Conservation (phyloP, 2,888 invertebrate genomes). For the Phyto melanocephala region DNA sequence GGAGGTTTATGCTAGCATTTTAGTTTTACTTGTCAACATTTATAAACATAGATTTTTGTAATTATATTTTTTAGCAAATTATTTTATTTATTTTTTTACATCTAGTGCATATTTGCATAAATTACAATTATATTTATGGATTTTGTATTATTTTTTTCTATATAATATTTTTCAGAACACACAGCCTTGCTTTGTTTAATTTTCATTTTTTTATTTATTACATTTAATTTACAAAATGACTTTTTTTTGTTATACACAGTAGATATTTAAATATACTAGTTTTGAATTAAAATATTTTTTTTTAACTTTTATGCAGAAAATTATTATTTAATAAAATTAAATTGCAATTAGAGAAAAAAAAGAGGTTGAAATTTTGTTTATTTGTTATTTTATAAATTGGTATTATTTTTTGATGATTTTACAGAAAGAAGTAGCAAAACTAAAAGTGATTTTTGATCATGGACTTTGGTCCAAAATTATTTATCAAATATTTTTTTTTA, state of each 20-base stretch:
- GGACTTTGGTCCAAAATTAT: no score
- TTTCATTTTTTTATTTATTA: slow-evolving; percentile 73
- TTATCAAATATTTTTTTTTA: no score
- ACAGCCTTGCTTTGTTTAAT: slow-evolving; percentile 77
- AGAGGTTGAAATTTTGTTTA: no score
- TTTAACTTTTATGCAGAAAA: slow-evolving; percentile 35
- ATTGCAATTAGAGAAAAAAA: no score
- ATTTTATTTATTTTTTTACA: slow-evolving; percentile 23
- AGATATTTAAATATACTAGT: no score
- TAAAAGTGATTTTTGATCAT: no score
- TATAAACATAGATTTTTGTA: background rate
- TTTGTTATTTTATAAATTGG: no score
- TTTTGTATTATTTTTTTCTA: slow-evolving; percentile 36
- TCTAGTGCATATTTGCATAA: no score
- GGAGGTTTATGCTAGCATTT: slow-evolving; percentile 28
- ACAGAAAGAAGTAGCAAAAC: no score
- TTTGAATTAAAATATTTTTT: background rate
- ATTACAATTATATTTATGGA: no score
- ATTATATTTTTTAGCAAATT: slow-evolving; percentile 5
- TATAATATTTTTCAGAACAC: slow-evolving; percentile 72
- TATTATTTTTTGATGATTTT: no score
- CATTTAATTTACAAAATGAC: slow-evolving; percentile 69
- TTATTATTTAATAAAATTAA: background rate
- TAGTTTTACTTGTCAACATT: background rate
- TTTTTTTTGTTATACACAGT: slow-evolving; percentile 8